These are phyloP conservation scores for Xyliphius kryptos DNA, from an alignment of 2,113 vertebrate genomes.

Conservation along the genomic window DNA sequence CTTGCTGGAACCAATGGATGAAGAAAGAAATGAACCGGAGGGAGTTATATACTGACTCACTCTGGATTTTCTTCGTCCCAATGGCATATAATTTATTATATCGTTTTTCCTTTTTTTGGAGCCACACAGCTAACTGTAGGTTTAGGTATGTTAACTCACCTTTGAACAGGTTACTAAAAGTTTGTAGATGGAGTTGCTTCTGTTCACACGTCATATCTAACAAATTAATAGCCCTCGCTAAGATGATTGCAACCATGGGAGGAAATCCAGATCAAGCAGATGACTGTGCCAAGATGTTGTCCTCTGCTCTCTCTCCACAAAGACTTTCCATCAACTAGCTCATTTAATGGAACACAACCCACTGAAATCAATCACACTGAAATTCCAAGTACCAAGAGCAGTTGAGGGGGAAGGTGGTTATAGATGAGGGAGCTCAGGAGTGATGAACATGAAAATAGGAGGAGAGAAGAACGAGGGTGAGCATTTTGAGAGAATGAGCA, in stretches of 20 bases:
- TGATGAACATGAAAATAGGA: constrained; percentile 28
- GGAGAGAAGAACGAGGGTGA: constrained; percentile 5
- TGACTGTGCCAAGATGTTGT: constrained; percentile 6
- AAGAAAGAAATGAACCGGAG: constrained; percentile 28
- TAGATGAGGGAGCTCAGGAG: constrained; percentile 10
- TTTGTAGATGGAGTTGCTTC: neutral
- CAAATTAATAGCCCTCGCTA: neutral
- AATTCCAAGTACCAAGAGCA: constrained; percentile 6
- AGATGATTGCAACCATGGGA: neutral
- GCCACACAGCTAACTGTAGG: neutral
- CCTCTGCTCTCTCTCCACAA: constrained; percentile 21
- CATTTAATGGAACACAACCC: constrained; percentile 37
- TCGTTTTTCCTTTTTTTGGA: neutral
- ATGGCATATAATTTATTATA: constrained; percentile 8
- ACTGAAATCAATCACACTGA: constrained; percentile 38
- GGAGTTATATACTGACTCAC: constrained; percentile 34
- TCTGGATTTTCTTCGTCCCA: constrained; percentile 26
- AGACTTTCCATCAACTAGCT: constrained; percentile 23
- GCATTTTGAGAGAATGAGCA: constrained; percentile 26
- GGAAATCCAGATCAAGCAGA: neutral
- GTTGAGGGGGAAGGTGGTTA: constrained; percentile 24
- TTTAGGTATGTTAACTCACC: neutral
- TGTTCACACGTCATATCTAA: neutral
- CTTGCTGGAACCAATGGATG: constrained; percentile 36
- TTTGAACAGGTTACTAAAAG: neutral